phyloP scores from a whole-genome alignment of 2,888 invertebrate species.

The Macrosoma leucophasiata region DNA sequence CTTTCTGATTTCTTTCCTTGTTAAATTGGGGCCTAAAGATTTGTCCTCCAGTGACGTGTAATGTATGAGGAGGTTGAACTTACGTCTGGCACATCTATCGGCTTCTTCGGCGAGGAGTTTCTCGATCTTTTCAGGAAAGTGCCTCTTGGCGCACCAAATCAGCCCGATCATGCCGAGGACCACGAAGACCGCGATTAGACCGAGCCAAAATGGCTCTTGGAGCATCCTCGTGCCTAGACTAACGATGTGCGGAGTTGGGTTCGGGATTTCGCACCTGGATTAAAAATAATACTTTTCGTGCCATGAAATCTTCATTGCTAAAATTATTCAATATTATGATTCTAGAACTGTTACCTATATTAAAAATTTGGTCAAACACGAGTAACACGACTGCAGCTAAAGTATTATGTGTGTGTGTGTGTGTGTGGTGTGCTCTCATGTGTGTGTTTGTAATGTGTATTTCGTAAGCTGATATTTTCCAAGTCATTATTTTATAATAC shows the following conservation, averaged over 20 bases:
- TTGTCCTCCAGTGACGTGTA: slow-evolving; percentile 37
- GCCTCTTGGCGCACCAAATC: slow-evolving; percentile 89
- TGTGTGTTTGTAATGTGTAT: no score
- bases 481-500: no score
- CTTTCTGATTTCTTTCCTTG: slow-evolving; percentile 29
- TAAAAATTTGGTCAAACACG: no score
- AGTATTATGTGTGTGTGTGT: no score
- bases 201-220: slow-evolving; percentile 93
- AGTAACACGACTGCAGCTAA: no score
- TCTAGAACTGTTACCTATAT: no score
- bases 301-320: no score
- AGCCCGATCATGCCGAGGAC: slow-evolving; percentile 86
- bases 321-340: no score
- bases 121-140: slow-evolving; percentile 90
- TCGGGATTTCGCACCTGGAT: slow-evolving; percentile 81
- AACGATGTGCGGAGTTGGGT: slow-evolving; percentile 65
- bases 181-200: slow-evolving; percentile 87
- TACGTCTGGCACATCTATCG: slow-evolving; percentile 82
- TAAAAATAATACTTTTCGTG: no score
- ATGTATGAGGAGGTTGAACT: slow-evolving; percentile 35
- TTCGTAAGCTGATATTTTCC: no score
- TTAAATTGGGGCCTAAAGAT: slow-evolving; percentile 41
- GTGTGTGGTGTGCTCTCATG: no score
- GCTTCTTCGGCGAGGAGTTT: slow-evolving; percentile 88
- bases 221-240: slow-evolving; percentile 86